phyloP scores from a whole-genome alignment of 2,797 vertebrate genomes.

The Rhynchonycteris naso region DNA sequence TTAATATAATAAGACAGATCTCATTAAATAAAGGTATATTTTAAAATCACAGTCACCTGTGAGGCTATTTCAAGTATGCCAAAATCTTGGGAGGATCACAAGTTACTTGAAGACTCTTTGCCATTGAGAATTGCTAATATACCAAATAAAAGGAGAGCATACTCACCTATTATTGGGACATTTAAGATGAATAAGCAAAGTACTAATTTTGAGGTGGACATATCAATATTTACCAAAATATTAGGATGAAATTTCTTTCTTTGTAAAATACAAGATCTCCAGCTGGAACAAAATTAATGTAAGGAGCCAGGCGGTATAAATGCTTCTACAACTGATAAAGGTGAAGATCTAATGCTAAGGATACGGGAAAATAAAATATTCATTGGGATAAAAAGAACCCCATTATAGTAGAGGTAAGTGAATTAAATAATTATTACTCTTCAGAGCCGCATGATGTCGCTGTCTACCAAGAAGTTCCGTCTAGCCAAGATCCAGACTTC shows the following conservation, averaged over 20 bases:
- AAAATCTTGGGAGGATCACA: neutral
- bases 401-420: neutral
- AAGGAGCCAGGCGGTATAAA: neutral
- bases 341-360: neutral
- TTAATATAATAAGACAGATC: neutral
- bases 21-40: neutral
- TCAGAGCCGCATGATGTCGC: conserved; percentile 70
- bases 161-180: neutral
- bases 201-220: neutral
- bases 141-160: neutral
- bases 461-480: conserved; percentile 55
- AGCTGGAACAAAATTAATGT: neutral
- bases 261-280: neutral
- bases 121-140: neutral
- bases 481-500: neutral
- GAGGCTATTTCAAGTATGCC: neutral
- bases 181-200: neutral
- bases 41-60: neutral
- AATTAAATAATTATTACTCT: conserved; percentile 47
- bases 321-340: neutral
- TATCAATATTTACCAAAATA: neutral
- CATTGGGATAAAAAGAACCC: neutral
- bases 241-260: neutral
- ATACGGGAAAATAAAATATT: neutral
- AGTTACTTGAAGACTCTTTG: neutral